These are phyloP conservation scores for Nebria ingens DNA, from an alignment of 1,140 invertebrate genomes.

Conservation along the genomic window DNA sequence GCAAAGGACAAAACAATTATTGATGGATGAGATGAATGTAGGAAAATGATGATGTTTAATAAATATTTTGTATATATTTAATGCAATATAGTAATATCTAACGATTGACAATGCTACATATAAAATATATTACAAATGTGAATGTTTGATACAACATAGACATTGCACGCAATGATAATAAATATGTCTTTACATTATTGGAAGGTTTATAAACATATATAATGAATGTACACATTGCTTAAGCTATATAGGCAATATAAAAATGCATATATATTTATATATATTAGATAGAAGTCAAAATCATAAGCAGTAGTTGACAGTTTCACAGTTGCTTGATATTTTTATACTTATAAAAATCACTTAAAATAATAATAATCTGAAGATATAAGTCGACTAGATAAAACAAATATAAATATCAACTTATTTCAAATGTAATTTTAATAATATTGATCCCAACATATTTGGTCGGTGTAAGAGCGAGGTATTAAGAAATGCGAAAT, in stretches of 20 bases:
- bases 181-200: constrained; percentile 6
- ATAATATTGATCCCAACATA: background rate
- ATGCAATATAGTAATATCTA: constrained; percentile 7
- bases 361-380: background rate
- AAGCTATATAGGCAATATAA: constrained; percentile 2
- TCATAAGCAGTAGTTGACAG: constrained; percentile 5
- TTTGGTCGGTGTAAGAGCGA: background rate
- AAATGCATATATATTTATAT: background rate
- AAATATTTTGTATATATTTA: constrained; percentile 11
- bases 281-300: background rate
- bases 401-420: background rate
- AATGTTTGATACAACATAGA: constrained; percentile 2
- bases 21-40: background rate
- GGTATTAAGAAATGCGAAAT: too few relatives aligned
- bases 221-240: constrained; percentile 4
- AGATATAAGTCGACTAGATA: background rate
- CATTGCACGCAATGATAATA: constrained; percentile 2
- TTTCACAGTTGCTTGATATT: background rate
- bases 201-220: constrained; percentile 5
- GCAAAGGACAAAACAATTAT: background rate
- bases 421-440: background rate
- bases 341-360: too few relatives aligned
- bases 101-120: constrained; percentile 9
- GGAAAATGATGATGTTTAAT: background rate
- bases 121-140: constrained; percentile 11